Evolutionary conservation across 2,113 vertebrate species (phyloP).

Genomic region (Rhipidura dahli): DNA sequence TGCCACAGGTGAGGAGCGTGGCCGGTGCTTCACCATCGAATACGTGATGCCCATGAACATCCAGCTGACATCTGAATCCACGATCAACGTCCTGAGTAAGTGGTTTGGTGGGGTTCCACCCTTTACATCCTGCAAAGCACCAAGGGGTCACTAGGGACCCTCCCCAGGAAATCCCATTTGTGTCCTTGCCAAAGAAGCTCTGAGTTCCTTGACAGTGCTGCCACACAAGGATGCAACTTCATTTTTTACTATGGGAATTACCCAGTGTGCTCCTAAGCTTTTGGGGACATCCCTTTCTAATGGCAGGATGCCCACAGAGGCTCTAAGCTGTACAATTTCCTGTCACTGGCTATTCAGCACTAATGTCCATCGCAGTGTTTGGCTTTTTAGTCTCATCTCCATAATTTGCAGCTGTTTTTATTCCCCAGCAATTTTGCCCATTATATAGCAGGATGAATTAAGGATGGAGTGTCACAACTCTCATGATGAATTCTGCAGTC

Average conservation of each 20-base stretch:
- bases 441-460: not conserved
- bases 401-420: not conserved
- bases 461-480: not conserved
- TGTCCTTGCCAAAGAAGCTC: not conserved
- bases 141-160: not conserved
- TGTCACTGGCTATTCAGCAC: not conserved
- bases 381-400: not conserved
- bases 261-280: not conserved
- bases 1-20: slow-evolving; percentile 87
- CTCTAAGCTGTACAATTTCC: not conserved
- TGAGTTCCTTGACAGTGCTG: not conserved
- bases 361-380: not conserved
- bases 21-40: slow-evolving; percentile 93
- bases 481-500: not conserved
- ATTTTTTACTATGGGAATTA: not conserved
- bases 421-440: not conserved
- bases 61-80: slow-evolving; percentile 93
- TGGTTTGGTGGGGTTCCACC: not conserved
- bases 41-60: slow-evolving; percentile 93
- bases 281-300: not conserved
- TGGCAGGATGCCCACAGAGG: not conserved
- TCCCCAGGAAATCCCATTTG: not conserved
- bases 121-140: not conserved
- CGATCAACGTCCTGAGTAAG: slow-evolving; percentile 92
- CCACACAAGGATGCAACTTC: not conserved